Evolutionary conservation across 2,888 invertebrate species (phyloP).

Genomic region (Dastarcus helophoroides): DNA sequence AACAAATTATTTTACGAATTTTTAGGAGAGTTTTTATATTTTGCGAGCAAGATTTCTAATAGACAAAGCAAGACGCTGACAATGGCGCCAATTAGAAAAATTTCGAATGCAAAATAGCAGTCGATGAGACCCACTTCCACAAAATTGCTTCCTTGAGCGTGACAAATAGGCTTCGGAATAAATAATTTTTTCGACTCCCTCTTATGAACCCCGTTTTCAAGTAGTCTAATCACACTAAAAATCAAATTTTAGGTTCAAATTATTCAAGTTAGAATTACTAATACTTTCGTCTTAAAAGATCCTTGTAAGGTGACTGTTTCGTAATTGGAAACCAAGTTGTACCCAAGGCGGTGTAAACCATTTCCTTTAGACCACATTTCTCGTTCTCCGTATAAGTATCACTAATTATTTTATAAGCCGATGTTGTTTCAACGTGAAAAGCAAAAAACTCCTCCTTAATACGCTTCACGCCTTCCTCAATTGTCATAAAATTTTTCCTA

Average conservation of each 20-base stretch:
- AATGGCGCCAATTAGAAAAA: conserved; percentile 16
- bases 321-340: conserved; percentile 40
- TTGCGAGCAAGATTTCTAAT: too few species aligned
- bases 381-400: conserved; percentile 56
- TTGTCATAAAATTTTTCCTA: conserved; percentile 1
- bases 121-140: conserved; percentile 18
- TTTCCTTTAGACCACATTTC: conserved; percentile 57
- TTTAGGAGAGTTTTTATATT: too few species aligned
- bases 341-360: conserved; percentile 42
- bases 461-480: conserved; percentile 1
- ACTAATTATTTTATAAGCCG: conserved; percentile 43
- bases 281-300: too few species aligned
- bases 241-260: too few species aligned
- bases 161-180: conserved; percentile 17
- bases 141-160: conserved; percentile 14
- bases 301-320: too few species aligned
- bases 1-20: too few species aligned
- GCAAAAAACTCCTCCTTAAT: conserved; percentile 3
- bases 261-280: too few species aligned
- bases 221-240: conserved; percentile 13
- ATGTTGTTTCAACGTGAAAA: conserved; percentile 1
- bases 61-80: too few species aligned
- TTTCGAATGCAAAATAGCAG: conserved; percentile 18
- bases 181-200: conserved; percentile 14
- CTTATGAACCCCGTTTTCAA: conserved; percentile 16